Base-by-base conservation (phyloP, 2,113 vertebrate genomes). In the Tamias sibiricus region DNA sequence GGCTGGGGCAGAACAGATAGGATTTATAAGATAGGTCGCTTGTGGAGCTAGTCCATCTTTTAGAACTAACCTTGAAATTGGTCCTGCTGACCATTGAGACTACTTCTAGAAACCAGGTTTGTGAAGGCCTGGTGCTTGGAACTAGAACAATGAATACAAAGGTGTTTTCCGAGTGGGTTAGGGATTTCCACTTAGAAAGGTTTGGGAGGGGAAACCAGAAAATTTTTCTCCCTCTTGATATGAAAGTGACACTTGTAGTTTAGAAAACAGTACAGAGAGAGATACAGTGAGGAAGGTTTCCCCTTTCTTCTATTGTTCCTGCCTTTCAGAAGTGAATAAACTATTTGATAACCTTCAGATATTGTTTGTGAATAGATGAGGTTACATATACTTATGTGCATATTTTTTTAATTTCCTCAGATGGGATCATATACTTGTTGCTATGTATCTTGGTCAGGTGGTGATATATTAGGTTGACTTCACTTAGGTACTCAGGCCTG, bases 111-210 rank as follows among this genome's bases (percentile, higher is more conserved):
- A 91, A 49, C 20, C 13, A 1, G 24, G 17, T 35, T 57, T 68
- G 66, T 92, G 66, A 66, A 69, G 37, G 17, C 35, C 10, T 68
- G 6, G 42, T 62, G 13, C 40, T 82, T 35, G 52, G 40, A 47
- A 74, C 44, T 62, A 22, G 52, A 93, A 37, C 4, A 69, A 64
- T 22, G 89, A 82, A 42, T 13, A 22, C 80, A 75, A 95, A 35
- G 77, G 90, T 87, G 59, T 83, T 97, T 94, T 92, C 47, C 62
- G 76, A 76, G 17, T 90, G 71, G 59, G 14, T 68, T 91, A 66
- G 74, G 62, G 64, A 28, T 64, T 93, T 96, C 85, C 37, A 26
- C 64, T 62, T 30, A 59, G 68, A 94, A 96, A 68, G 66, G 5
- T 92, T 94, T 94, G 7, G 20, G 80, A 79, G 47, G 79, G 66